These are phyloP conservation scores for Drosophila kohkoa DNA, from an alignment of 1,140 invertebrate species.

Conservation along the genomic window DNA sequence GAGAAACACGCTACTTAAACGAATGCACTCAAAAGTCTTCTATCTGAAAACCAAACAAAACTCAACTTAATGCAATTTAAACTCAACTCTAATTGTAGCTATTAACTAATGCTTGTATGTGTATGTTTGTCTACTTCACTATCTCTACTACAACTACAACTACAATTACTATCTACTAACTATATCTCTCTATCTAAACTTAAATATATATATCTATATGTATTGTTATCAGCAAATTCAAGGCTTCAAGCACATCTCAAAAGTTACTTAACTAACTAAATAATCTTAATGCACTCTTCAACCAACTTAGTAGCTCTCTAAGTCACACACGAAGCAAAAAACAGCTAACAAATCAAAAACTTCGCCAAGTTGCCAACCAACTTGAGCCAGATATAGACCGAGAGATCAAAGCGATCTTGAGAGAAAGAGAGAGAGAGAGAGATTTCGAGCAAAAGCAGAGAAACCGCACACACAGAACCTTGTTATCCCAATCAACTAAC, in stretches of 20 bases:
- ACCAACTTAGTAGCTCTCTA: slow-evolving; percentile 34
- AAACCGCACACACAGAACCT: slow-evolving; percentile 85
- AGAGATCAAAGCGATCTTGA: slow-evolving; percentile 8
- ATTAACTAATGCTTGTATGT: slow-evolving; percentile 48
- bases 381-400: slow-evolving; percentile 28
- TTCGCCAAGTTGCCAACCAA: slow-evolving; percentile 29
- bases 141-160: slow-evolving; percentile 27
- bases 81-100: slow-evolving; percentile 23
- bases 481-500: slow-evolving; percentile 85
- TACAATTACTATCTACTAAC: slow-evolving; percentile 1
- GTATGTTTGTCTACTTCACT: slow-evolving; percentile 50
- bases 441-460: slow-evolving; percentile 51
- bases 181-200: slow-evolving; percentile 33
- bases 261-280: slow-evolving; percentile 21
- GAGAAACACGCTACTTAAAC: slow-evolving; percentile 33
- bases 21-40: slow-evolving; percentile 42
- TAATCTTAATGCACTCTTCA: slow-evolving; percentile 39
- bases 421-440: slow-evolving; percentile 40
- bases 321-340: slow-evolving; percentile 41
- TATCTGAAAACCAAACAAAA: neutral
- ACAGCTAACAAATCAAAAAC: slow-evolving; percentile 2
- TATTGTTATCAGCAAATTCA: slow-evolving; percentile 25
- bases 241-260: slow-evolving; percentile 37
- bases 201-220: slow-evolving; percentile 34
- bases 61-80: neutral